phyloP scores from a whole-genome alignment of 2,797 vertebrate genomes.

The Philypnodon macrostomus region DNA sequence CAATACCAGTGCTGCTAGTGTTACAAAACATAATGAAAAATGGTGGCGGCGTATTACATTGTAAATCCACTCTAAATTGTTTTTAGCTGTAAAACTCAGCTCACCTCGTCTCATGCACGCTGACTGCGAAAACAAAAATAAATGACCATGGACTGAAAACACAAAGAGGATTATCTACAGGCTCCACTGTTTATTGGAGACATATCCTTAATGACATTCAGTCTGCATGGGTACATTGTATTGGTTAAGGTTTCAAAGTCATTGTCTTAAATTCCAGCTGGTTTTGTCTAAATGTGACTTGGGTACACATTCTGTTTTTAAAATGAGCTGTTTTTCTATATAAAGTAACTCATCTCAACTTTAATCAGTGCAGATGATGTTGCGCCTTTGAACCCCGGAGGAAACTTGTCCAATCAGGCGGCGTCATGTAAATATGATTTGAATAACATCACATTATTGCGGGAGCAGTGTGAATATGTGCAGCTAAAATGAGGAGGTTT shows the following conservation, averaged over 20 bases:
- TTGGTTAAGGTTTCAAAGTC: slow-evolving; percentile 33
- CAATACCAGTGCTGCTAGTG: background rate
- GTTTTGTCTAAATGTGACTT: slow-evolving; percentile 6
- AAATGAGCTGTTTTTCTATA: slow-evolving; percentile 10
- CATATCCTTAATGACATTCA: slow-evolving; percentile 4
- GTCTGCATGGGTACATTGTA: background rate
- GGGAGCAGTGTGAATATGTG: background rate
- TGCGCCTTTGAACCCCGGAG: slow-evolving; percentile 12
- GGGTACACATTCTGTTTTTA: slow-evolving; percentile 1
- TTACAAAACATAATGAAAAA: slow-evolving; percentile 11
- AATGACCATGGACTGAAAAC: background rate
- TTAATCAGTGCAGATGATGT: slow-evolving; percentile 23
- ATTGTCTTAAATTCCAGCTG: background rate
- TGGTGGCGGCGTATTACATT: background rate
- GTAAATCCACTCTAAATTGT: slow-evolving; percentile 24
- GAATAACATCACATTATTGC: slow-evolving; percentile 19
- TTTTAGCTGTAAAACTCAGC: slow-evolving; percentile 9
- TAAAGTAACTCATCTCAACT: slow-evolving; percentile 19
- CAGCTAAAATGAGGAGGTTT: slow-evolving; percentile 13
- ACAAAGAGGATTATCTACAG: slow-evolving; percentile 10
- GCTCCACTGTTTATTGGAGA: slow-evolving; percentile 10
- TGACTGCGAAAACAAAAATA: slow-evolving; percentile 10
- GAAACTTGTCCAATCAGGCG: slow-evolving; percentile 18
- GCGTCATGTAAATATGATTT: slow-evolving; percentile 13
- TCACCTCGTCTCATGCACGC: slow-evolving; percentile 5